phyloP scores from a whole-genome alignment of 1,140 invertebrate species.

The Drosophila burlai region DNA sequence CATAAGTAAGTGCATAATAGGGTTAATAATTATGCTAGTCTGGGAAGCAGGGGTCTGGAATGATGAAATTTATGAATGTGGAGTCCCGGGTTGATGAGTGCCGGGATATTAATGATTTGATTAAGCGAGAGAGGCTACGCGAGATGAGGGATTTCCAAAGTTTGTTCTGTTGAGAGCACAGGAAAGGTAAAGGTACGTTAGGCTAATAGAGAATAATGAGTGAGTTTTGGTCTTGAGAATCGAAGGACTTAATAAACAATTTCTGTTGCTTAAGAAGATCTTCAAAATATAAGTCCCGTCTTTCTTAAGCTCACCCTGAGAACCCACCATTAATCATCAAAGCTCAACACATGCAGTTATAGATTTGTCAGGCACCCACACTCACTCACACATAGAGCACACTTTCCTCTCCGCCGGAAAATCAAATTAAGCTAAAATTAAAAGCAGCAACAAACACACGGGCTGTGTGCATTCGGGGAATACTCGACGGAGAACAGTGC shows the following conservation, averaged over 20 bases:
- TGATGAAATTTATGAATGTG: conserved; percentile 37
- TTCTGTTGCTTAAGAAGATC: background rate
- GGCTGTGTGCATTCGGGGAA: conserved; percentile 34
- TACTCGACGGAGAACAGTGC: conserved; percentile 10
- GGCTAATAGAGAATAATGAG: conserved; percentile 5
- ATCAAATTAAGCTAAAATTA: conserved; percentile 77
- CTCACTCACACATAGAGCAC: background rate
- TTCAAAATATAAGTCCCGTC: background rate
- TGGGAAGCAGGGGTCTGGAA: conserved; percentile 38
- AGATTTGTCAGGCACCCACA: conserved; percentile 47
- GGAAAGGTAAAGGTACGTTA: conserved; percentile 1
- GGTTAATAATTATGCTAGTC: conserved; percentile 44
- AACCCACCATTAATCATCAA: conserved; percentile 35
- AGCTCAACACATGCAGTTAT: conserved; percentile 40
- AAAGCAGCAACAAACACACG: conserved; percentile 57
- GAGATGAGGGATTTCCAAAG: background rate
- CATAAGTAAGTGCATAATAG: conserved; percentile 45
- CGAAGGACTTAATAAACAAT: too few relatives aligned
- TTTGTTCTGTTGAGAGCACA: background rate
- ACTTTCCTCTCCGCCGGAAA: conserved; percentile 28
- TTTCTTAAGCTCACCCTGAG: background rate
- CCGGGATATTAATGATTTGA: conserved; percentile 29
- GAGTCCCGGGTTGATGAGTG: conserved; percentile 13
- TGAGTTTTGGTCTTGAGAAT: background rate
- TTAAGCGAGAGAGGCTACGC: conserved; percentile 13